These are phyloP conservation scores for Magallana angulata DNA, from an alignment of 1,140 invertebrate genomes.

Conservation along the genomic window DNA sequence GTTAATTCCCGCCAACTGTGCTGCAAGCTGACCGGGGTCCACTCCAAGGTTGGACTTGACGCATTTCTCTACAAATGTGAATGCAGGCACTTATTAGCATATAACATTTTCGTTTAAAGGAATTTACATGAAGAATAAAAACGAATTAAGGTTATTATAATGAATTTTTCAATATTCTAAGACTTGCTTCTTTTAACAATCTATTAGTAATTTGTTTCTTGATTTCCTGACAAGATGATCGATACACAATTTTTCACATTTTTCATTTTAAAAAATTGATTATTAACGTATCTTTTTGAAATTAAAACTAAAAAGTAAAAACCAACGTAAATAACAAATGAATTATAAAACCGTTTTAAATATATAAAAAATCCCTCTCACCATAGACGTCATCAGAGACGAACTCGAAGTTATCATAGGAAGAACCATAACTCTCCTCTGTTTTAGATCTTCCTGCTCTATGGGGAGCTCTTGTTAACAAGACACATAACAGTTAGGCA, in stretches of 20 bases:
- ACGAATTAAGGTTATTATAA: no score
- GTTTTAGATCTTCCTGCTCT: slow-evolving; percentile 41
- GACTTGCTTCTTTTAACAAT: no score
- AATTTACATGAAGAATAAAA: no score
- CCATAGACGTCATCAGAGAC: slow-evolving; percentile 73
- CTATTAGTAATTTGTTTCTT: no score
- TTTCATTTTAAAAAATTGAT: no score
- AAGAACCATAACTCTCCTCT: slow-evolving; percentile 71
- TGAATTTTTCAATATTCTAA: no score
- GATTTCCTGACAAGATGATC: no score
- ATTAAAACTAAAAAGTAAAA: background rate
- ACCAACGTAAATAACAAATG: background rate
- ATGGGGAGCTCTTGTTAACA: slow-evolving; percentile 12
- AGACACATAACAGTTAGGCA: no score
- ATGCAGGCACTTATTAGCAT: background rate
- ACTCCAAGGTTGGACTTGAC: slow-evolving; percentile 64
- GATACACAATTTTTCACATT: no score
- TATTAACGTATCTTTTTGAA: background rate
- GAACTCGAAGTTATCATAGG: slow-evolving; percentile 76
- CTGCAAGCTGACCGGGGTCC: slow-evolving; percentile 73
- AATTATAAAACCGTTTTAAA: background rate
- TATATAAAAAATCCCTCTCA: slow-evolving; percentile 51
- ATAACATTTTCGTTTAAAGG: no score
- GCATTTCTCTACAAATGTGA: slow-evolving; percentile 52
- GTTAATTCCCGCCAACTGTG: slow-evolving; percentile 74